Percentiles rank a stretch among this genome's conserved stretches.
Evolutionary conservation across 2,888 invertebrate species (phyloP).

Genomic region (Lithophane ornitopus): DNA sequence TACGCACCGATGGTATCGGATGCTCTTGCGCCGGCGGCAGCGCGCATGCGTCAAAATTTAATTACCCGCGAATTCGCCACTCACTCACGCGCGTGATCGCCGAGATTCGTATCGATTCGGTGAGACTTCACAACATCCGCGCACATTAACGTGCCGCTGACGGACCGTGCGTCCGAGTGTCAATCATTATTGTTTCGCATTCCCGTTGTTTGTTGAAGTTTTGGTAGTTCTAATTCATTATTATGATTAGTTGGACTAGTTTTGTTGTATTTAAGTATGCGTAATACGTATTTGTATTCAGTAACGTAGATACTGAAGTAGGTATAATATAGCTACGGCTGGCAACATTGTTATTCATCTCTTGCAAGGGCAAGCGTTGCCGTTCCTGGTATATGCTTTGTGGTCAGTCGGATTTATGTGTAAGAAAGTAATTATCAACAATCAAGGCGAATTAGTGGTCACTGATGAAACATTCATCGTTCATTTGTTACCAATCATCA

Average conservation of each 20-base stretch:
- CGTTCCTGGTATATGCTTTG: conserved; percentile 23
- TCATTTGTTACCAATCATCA: conserved; percentile 71
- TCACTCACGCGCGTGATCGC: conserved; percentile 72
- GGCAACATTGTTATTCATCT: conserved; percentile 8
- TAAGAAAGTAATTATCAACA: conserved; percentile 68
- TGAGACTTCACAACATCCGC: conserved; percentile 55
- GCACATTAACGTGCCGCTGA: conserved; percentile 55
- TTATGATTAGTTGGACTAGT: conserved; percentile 24
- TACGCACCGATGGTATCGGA: conserved; percentile 80
- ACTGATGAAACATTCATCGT: conserved; percentile 63
- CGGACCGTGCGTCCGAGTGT: conserved; percentile 35
- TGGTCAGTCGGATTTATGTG: conserved; percentile 24
- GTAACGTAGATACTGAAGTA: background rate
- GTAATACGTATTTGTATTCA: conserved; percentile 6
- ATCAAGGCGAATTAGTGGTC: conserved; percentile 79
- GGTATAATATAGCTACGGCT: background rate
- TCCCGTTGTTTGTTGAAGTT: conserved; percentile 50
- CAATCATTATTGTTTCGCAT: conserved; percentile 49
- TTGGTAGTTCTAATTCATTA: conserved; percentile 37
- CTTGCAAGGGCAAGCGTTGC: conserved; percentile 10
- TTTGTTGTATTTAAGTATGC: conserved; percentile 13
- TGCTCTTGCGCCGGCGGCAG: conserved; percentile 71
- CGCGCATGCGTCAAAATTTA: conserved; percentile 81
- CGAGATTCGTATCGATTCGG: conserved; percentile 65
- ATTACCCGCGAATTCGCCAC: conserved; percentile 84